Evolutionary conservation across 2,113 vertebrate species (phyloP), one percentile per base, ranked within the genome.

Genomic region (Willisornis vidua): DNA sequence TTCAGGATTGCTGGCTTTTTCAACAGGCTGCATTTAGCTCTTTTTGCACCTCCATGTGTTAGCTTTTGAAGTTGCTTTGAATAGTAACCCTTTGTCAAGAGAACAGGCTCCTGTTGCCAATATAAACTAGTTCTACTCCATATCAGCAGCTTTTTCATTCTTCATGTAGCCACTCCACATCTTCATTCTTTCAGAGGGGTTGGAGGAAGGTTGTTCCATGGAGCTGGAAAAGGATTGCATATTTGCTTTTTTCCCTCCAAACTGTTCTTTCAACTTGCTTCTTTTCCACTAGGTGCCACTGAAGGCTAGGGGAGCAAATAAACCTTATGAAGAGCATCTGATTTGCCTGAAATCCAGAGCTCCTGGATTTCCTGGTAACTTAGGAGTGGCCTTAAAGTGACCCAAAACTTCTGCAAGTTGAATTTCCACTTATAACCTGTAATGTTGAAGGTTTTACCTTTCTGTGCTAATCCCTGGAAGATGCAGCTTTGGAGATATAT

Each of bases 241-340:
- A n/a, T 39, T 43, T 84, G 19, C 52, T 28, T 78, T 93, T 94
- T 87, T 54, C 46, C 31, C 14, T 92, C 48, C 3, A 0, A 72
- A 54, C 18, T 54, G 10, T 87, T 93, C 35, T 80, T 90, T 86
- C 5, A 8, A 91, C 20, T 57, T 91, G 8, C 77, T 89, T 95
- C 79, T 96, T 94, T 91, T 95, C 95, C 96, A 96, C 94, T 97
- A 95, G 88, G 76, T 97, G 96, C 90, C 96, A 96, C 90, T 96
- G 96, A 96, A 96, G 65, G 61, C 90, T 96, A 90, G 95, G 88
- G 93, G 92, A 97, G 94, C 65, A 95, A 93, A 94, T 87, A 67
- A 45, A 55, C 19, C 39, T 67, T 59, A 39, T 25, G 54, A 89
- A 46, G 65, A 86, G 9, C 28, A 78, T 58, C 11, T 65, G 52